Conservation (phyloP, 2,888 invertebrate genomes). For the Chorisops tibialis region DNA sequence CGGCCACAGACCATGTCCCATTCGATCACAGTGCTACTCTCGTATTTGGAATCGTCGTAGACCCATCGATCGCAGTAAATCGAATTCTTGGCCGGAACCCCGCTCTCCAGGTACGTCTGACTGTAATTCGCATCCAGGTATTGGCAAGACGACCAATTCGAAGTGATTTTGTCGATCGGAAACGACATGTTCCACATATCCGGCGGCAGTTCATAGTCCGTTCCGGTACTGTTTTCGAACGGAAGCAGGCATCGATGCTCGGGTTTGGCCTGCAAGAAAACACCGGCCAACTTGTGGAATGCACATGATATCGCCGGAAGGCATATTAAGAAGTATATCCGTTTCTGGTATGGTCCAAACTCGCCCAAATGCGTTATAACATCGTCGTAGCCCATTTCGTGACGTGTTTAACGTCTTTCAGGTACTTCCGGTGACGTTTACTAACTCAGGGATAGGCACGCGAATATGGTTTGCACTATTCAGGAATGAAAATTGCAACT, state of each 20-base stretch:
- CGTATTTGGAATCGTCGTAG: constrained; percentile 60
- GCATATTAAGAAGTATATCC: constrained; percentile 66
- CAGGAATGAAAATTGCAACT: too few relatives aligned
- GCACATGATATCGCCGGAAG: constrained; percentile 69
- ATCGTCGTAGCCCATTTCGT: constrained; percentile 74
- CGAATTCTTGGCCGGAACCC: constrained; percentile 40
- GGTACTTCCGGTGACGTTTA: too few relatives aligned
- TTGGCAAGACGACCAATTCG: constrained; percentile 28
- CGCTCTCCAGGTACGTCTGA: constrained; percentile 42
- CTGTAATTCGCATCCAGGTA: constrained; percentile 53
- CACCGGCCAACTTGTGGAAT: constrained; percentile 69
- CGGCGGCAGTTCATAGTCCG: constrained; percentile 53
- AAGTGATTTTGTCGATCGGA: constrained; percentile 52
- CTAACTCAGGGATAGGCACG: not conserved
- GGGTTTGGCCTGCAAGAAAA: constrained; percentile 66
- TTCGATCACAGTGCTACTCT: constrained; percentile 65
- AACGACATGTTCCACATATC: constrained; percentile 54
- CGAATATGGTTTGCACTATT: not conserved
- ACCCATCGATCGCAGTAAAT: constrained; percentile 57
- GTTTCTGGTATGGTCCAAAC: constrained; percentile 67
- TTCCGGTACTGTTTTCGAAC: constrained; percentile 54
- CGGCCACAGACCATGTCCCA: constrained; percentile 67
- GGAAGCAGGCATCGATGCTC: constrained; percentile 63
- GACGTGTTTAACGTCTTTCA: constrained; percentile 28
- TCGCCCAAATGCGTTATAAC: constrained; percentile 65